Evolutionary conservation across 1,140 invertebrate genomes (phyloP).

Genomic region (Aphelenchoides avenae): DNA sequence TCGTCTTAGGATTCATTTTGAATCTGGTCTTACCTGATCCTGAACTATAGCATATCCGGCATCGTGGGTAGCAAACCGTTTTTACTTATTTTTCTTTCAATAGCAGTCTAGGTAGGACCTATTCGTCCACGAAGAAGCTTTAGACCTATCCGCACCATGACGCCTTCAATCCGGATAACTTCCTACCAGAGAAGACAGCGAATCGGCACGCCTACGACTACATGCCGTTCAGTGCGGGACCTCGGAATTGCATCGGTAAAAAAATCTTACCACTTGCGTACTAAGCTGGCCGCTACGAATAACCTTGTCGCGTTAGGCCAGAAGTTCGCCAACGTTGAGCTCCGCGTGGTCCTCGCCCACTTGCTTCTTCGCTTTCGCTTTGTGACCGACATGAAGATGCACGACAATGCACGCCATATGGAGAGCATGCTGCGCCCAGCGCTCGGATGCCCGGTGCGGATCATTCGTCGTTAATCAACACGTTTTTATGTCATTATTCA

Average conservation of each 20-base stretch:
- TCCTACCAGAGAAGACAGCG: background rate
- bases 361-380: background rate
- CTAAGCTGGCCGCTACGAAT: too few relatives aligned
- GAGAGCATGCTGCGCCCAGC: background rate
- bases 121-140: background rate
- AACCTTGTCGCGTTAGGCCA: conserved; percentile 1
- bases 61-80: too few relatives aligned
- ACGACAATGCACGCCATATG: background rate
- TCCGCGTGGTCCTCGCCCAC: background rate
- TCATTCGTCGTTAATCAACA: too few relatives aligned
- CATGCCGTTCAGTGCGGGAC: conserved; percentile 2
- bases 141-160: conserved; percentile 1
- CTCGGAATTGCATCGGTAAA: conserved; percentile 2
- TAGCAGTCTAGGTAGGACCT: too few relatives aligned
- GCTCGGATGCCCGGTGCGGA: background rate
- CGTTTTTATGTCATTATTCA: too few relatives aligned
- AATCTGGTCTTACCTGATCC: too few relatives aligned
- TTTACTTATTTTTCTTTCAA: too few relatives aligned
- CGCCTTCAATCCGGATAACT: conserved; percentile 4
- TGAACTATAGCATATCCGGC: too few relatives aligned
- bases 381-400: background rate
- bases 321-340: conserved; percentile 1
- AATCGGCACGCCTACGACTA: background rate
- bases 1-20: too few relatives aligned
- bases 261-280: background rate